Percentiles rank a stretch among this genome's conserved stretches.
These are phyloP conservation scores for Mythimna albipuncta DNA, from an alignment of 2,888 invertebrate genomes.

Conservation along the genomic window DNA sequence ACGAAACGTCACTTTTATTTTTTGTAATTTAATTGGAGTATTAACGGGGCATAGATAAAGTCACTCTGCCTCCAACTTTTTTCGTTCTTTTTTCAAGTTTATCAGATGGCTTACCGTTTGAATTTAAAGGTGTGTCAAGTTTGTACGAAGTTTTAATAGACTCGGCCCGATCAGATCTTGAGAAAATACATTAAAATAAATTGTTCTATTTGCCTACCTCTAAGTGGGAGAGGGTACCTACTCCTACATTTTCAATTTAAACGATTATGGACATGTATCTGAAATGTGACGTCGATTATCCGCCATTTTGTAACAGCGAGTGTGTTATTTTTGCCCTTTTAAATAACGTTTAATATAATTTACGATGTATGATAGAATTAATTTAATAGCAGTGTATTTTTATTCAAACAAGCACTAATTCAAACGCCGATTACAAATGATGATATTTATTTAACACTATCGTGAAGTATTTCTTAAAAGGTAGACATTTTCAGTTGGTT, in stretches of 20 bases:
- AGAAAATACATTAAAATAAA: constrained; percentile 83
- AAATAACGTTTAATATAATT: constrained; percentile 28
- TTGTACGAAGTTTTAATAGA: constrained; percentile 89
- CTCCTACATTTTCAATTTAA: constrained; percentile 30
- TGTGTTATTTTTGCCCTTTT: constrained; percentile 36
- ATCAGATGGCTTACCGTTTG: constrained; percentile 90
- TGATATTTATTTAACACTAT: constrained; percentile 46
- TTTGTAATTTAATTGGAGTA: constrained; percentile 87
- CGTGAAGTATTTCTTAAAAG: constrained; percentile 27
- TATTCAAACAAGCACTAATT: constrained; percentile 45
- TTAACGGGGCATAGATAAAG: constrained; percentile 89
- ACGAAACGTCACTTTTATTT: constrained; percentile 84
- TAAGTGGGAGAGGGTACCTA: constrained; percentile 38
- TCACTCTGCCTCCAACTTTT: constrained; percentile 79
- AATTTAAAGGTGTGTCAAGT: constrained; percentile 88
- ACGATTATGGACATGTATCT: constrained; percentile 31
- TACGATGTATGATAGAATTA: constrained; percentile 18
- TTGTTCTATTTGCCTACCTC: constrained; percentile 67
- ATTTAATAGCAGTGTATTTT: constrained; percentile 25
- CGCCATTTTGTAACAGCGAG: constrained; percentile 45
- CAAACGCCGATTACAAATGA: constrained; percentile 42
- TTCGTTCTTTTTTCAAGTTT: constrained; percentile 78
- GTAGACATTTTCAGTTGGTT: constrained; percentile 10
- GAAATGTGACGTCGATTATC: constrained; percentile 39
- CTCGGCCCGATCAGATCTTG: constrained; percentile 84